Conservation (phyloP, 2,113 vertebrate genomes). For the Pedetes capensis region DNA sequence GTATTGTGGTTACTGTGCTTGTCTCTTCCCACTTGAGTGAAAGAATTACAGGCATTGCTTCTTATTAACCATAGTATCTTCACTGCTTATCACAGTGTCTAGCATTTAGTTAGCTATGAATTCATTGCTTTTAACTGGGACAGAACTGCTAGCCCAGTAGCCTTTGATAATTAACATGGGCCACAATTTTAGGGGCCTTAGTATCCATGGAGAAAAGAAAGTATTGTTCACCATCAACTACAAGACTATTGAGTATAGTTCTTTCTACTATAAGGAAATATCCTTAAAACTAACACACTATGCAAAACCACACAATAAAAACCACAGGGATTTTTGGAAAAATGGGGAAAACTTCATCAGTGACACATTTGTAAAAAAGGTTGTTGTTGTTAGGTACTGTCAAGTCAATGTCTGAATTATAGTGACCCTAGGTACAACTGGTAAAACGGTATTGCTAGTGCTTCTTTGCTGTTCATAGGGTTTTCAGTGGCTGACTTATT, state of each 20-base stretch:
- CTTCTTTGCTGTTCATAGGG: too few relatives aligned
- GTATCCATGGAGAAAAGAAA: constrained; percentile 25
- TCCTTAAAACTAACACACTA: constrained; percentile 6
- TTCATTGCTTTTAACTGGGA: neutral
- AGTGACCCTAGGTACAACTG: too few relatives aligned
- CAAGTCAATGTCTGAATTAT: too few relatives aligned
- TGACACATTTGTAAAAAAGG: neutral
- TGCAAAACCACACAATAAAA: constrained; percentile 12
- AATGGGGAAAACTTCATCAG: neutral
- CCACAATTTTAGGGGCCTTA: neutral
- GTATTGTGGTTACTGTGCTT: neutral
- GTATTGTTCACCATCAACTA: neutral
- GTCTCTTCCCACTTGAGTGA: neutral
- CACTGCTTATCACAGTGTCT: neutral
- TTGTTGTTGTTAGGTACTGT: too few relatives aligned
- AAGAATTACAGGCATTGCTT: neutral
- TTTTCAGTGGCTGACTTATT: too few relatives aligned
- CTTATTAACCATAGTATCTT: neutral
- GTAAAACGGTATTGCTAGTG: too few relatives aligned
- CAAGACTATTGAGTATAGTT: neutral
- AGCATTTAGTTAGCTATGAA: neutral
- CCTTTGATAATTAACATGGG: neutral
- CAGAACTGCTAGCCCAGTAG: neutral
- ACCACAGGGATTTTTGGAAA: neutral
- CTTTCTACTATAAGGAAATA: neutral